Conservation (phyloP, 53 echinoderm and acorn worm genomes). For the Mesocentrotus franciscanus region DNA sequence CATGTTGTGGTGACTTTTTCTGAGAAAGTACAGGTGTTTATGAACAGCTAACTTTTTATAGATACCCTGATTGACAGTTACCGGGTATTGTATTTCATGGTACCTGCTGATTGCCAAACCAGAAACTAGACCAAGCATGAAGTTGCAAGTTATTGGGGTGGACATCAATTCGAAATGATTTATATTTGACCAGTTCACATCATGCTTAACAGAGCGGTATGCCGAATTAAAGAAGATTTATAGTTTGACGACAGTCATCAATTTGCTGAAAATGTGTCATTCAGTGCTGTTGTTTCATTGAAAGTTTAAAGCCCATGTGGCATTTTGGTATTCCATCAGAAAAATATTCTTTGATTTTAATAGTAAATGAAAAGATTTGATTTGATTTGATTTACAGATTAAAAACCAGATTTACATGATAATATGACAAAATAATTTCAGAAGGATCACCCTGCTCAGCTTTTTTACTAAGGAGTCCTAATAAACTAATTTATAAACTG, state of each 20-base stretch:
- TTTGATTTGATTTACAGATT: too few species aligned
- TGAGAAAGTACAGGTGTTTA: background rate
- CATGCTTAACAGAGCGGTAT: background rate
- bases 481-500: too few species aligned
- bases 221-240: too few species aligned
- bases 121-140: slow-evolving; percentile 5
- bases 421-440: too few species aligned
- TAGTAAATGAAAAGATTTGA: too few species aligned
- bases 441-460: too few species aligned
- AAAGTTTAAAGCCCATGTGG: background rate
- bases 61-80: background rate
- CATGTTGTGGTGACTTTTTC: background rate
- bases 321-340: background rate
- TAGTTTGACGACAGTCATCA: background rate
- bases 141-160: slow-evolving; percentile 44
- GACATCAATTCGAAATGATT: slow-evolving; percentile 29
- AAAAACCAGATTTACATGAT: too few species aligned
- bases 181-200: background rate
- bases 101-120: background rate
- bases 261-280: background rate
- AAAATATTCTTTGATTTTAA: too few species aligned
- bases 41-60: background rate
- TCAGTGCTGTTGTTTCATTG: background rate
- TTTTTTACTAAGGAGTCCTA: too few species aligned
- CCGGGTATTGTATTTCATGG: slow-evolving; percentile 17